These are phyloP conservation scores for Archocentrus centrarchus DNA, from an alignment of 2,113 vertebrate genomes.

Conservation along the genomic window DNA sequence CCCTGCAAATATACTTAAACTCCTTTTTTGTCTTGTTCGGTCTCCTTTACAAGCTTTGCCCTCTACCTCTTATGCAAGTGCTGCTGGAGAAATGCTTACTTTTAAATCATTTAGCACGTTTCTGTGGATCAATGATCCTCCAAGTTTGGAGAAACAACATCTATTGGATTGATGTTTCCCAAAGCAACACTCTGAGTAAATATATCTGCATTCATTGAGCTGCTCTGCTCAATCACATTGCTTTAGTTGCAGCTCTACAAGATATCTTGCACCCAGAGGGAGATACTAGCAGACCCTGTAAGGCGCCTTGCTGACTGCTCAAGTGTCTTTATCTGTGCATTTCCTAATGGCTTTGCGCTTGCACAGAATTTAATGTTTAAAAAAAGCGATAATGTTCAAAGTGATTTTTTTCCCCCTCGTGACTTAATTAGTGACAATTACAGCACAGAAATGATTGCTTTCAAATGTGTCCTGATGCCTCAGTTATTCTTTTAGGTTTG, in stretches of 20 bases:
- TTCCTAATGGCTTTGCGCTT: conserved; percentile 48
- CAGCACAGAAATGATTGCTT: conserved; percentile 49
- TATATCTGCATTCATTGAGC: conserved; percentile 73
- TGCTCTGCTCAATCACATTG: conserved; percentile 59
- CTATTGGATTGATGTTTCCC: conserved; percentile 70
- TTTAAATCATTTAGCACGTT: conserved; percentile 71
- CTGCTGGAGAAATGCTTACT: conserved; percentile 52
- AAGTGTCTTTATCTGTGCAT: conserved; percentile 71
- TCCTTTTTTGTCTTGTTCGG: conserved; percentile 5
- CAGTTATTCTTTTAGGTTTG: conserved; percentile 50
- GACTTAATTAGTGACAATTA: conserved; percentile 74
- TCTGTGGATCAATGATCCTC: conserved; percentile 65
- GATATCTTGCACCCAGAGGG: conserved; percentile 65
- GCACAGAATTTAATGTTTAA: conserved; percentile 64
- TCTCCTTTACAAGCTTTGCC: conserved; percentile 36
- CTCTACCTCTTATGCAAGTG: conserved; percentile 38
- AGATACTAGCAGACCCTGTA: conserved; percentile 67
- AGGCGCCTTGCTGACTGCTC: conserved; percentile 67
- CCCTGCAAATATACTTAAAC: background rate
- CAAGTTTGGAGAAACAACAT: conserved; percentile 50
- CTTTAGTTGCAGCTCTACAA: conserved; percentile 56
- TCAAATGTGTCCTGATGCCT: conserved; percentile 47
- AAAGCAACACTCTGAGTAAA: conserved; percentile 65
- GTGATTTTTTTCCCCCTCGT: conserved; percentile 54
- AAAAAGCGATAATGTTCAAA: conserved; percentile 71